Evolutionary conservation across 2,797 vertebrate genomes (phyloP), one percentile per base, ranked within the genome.

Genomic region (Clarias fuscus): DNA sequence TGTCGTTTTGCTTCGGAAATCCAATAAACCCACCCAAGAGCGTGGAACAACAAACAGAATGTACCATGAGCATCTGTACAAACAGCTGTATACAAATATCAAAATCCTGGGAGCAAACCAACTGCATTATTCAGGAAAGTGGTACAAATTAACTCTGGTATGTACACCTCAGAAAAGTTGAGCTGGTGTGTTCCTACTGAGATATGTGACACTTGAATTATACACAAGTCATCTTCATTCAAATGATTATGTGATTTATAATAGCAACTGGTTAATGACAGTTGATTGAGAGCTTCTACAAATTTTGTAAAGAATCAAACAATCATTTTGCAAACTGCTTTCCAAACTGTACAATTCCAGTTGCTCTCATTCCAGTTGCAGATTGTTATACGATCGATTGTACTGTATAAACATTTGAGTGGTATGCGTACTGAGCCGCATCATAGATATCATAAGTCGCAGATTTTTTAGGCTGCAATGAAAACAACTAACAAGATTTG

Each of bases 71-170:
- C 14, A 75, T 53, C 22, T 73, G 20, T 43, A 7, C 15, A 24
- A 48, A 48, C 37, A 71, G 40, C n/a, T 53, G 40, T 24, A 48
- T 75, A 22, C 24, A 53, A 75, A 53, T 72, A 40, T 43, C 24
- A 48, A 72, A 58, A 76, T 58, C 48, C 4, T 58, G 53, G 17
- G 53, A 30, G 14, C 73, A 76, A 1, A 56, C 17, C 1, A 5
- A 58, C 15, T 77, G n/a, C 48, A 58, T 56, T 76, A 20, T 77
- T 77, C 53, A 58, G 75, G 75, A 77, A 77, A 59, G 53, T 77
- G 75, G 73, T 18, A 76, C 72, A 56, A 58, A 76, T 20, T 30
- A 27, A 58, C 71, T 73, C 48, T 76, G 40, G 71, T 48, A 22
- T n/a, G 22, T 53, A 2, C 11, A 13, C 48, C 48, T 53, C 48